These are phyloP conservation scores for Otus scops DNA, from an alignment of 2,797 vertebrate genomes.

Conservation along the genomic window DNA sequence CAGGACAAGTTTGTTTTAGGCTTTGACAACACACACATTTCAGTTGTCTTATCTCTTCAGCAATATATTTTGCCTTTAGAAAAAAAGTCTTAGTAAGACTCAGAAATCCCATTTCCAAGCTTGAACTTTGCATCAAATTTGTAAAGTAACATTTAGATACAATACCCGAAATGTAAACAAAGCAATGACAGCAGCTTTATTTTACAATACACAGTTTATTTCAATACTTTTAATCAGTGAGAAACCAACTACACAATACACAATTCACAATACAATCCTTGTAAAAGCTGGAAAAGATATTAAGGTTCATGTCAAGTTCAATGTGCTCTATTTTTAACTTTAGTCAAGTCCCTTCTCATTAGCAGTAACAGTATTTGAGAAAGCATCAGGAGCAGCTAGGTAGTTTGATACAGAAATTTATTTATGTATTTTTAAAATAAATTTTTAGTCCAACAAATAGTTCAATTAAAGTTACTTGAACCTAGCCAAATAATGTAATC, in stretches of 20 bases:
- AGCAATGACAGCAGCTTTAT: background rate
- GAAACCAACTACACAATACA: conserved; percentile 1
- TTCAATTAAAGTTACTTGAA: background rate
- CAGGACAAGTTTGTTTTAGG: background rate
- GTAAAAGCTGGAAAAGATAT: conserved; percentile 26
- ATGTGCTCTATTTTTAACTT: background rate
- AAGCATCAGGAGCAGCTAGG: background rate
- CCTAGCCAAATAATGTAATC: background rate
- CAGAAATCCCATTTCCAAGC: background rate
- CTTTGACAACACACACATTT: background rate
- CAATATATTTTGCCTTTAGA: background rate
- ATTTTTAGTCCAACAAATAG: background rate
- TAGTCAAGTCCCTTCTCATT: conserved; percentile 13
- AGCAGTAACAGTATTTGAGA: background rate
- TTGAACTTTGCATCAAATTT: background rate
- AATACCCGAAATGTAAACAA: background rate
- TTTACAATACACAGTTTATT: conserved; percentile 1
- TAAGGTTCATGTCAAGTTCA: conserved; percentile 39
- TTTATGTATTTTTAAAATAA: background rate
- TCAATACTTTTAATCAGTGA: background rate
- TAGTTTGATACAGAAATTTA: background rate
- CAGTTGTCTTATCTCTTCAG: background rate
- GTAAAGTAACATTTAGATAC: background rate
- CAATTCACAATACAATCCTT: conserved; percentile 10
- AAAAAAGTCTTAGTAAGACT: background rate